Percentiles rank a stretch among this genome's conserved stretches.
phyloP scores from a whole-genome alignment of 2,113 vertebrate genomes.

The Anguilla rostrata region DNA sequence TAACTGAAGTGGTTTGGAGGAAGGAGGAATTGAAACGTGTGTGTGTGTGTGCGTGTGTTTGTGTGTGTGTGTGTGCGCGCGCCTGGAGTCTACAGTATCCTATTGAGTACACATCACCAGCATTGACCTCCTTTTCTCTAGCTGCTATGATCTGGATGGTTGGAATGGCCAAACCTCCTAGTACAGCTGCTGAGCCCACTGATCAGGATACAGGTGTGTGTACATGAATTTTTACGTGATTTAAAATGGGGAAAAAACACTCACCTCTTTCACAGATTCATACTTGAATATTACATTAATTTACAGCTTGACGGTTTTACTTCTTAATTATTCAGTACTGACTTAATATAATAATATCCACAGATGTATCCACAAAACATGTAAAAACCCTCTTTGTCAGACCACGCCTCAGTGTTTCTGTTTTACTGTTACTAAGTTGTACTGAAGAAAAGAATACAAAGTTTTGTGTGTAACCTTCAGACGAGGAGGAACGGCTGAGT shows the following conservation, averaged over 20 bases:
- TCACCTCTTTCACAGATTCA: not conserved
- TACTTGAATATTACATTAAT: not conserved
- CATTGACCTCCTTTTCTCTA: constrained; percentile 47
- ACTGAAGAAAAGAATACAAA: no score
- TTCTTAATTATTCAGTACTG: no score
- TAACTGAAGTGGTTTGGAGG: not conserved
- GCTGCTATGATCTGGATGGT: constrained; percentile 97
- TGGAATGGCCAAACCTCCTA: constrained; percentile 80
- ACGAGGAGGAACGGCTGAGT: constrained; percentile 70
- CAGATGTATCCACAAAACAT: no score
- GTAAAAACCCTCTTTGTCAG: no score
- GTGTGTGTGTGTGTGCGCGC: no score
- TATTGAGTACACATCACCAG: not conserved
- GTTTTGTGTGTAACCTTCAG: constrained; percentile 50
- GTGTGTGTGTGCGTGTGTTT: not conserved
- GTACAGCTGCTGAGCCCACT: constrained; percentile 6
- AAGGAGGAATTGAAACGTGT: no score
- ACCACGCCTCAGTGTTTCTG: no score
- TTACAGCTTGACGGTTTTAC: not conserved
- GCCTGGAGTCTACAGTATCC: no score
- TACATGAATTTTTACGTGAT: not conserved
- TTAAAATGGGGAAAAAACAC: not conserved
- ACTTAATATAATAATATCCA: no score
- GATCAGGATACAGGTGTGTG: constrained; percentile 60
- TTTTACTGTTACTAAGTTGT: no score